A percentile compares a stretch with the other conserved stretches of the same genome.
Conservation (phyloP, 2,797 vertebrate species). For the Bovichtus diacanthus region DNA sequence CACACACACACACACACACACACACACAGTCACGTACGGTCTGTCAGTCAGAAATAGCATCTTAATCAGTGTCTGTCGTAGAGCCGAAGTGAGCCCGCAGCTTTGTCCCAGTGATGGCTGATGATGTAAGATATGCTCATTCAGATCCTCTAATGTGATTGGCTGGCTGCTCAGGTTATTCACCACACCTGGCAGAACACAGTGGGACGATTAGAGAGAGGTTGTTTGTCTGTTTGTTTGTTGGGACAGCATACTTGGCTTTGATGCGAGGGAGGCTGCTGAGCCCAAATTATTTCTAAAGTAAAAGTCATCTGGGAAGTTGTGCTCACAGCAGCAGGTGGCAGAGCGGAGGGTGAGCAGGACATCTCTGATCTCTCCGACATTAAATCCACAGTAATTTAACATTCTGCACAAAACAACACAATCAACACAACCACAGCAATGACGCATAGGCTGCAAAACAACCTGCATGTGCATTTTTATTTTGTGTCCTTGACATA, state of each 20-base stretch:
- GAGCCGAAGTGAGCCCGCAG: constrained; percentile 51
- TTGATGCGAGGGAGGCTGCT: background rate
- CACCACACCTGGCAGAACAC: constrained; percentile 41
- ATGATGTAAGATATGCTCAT: constrained; percentile 60
- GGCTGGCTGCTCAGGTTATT: constrained; percentile 51
- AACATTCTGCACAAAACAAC: background rate
- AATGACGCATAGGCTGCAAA: background rate
- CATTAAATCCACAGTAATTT: background rate
- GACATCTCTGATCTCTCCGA: too few relatives aligned
- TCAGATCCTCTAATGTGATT: constrained; percentile 71
- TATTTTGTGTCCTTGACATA: too few relatives aligned
- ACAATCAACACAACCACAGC: background rate
- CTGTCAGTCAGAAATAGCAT: constrained; percentile 70
- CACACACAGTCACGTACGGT: constrained; percentile 17
- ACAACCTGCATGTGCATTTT: background rate
- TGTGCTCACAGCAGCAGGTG: background rate
- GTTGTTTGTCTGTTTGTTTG: constrained; percentile 46
- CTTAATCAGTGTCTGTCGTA: constrained; percentile 66
- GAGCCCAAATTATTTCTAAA: background rate
- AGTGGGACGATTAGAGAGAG: constrained; percentile 28
- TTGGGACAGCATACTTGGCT: too few relatives aligned
- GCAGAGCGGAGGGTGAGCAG: background rate
- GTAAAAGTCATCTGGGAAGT: background rate
- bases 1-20: constrained; percentile 10
- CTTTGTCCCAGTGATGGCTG: constrained; percentile 52